These are phyloP conservation scores for Eurytoma adleriae DNA, from an alignment of 2,888 invertebrate species.

Conservation along the genomic window DNA sequence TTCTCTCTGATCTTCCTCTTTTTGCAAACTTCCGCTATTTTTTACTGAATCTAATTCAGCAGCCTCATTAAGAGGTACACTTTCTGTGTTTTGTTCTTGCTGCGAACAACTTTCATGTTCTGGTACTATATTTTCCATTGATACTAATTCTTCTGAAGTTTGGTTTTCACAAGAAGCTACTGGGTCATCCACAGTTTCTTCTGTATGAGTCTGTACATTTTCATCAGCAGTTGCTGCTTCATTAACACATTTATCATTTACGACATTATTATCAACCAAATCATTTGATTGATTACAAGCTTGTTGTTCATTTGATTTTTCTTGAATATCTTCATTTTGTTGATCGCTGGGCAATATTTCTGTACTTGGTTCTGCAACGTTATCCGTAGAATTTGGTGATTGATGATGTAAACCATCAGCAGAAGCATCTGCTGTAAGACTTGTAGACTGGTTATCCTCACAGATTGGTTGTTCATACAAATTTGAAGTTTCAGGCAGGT, in stretches of 20 bases:
- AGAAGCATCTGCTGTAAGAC: slow-evolving; percentile 62
- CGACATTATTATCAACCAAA: slow-evolving; percentile 16
- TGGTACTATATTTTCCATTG: slow-evolving; percentile 36
- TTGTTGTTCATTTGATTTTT: slow-evolving; percentile 35
- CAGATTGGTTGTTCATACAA: slow-evolving; percentile 47
- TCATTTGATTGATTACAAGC: slow-evolving; percentile 19
- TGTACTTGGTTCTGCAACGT: slow-evolving; percentile 48
- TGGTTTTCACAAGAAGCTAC: slow-evolving; percentile 2
- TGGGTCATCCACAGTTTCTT: slow-evolving; percentile 6
- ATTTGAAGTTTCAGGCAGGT: slow-evolving; percentile 73
- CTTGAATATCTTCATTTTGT: slow-evolving; percentile 43
- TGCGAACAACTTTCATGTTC: slow-evolving; percentile 15
- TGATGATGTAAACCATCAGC: slow-evolving; percentile 73
- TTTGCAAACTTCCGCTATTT: slow-evolving; percentile 17
- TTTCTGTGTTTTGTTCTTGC: neutral
- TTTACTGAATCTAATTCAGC: slow-evolving; percentile 15
- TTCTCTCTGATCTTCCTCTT: slow-evolving; percentile 52
- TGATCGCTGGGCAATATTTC: slow-evolving; percentile 33
- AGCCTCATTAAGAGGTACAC: slow-evolving; percentile 8
- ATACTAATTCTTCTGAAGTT: slow-evolving; percentile 50
- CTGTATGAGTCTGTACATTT: slow-evolving; percentile 20
- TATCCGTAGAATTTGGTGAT: slow-evolving; percentile 72
- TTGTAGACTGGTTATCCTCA: slow-evolving; percentile 51
- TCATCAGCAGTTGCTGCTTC: slow-evolving; percentile 4
- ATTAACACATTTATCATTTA: slow-evolving; percentile 24